Evolutionary conservation across 2,113 vertebrate species (phyloP).

Genomic region (Dicaeum eximium): DNA sequence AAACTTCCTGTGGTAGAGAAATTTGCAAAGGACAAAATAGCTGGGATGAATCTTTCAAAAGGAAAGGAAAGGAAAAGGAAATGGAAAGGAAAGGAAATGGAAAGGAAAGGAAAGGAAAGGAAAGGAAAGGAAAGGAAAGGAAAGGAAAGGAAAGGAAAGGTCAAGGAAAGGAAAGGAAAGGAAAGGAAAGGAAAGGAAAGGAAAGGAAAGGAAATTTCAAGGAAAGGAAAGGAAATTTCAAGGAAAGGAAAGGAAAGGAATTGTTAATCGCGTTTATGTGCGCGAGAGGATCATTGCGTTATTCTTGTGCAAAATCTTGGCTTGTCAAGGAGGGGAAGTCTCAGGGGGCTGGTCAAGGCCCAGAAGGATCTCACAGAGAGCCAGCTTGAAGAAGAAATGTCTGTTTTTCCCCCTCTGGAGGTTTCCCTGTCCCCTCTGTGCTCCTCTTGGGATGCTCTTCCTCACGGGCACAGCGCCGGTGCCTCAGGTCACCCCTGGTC

Average conservation of each 20-base stretch:
- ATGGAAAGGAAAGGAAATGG: too few species aligned
- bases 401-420: not conserved
- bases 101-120: too few species aligned
- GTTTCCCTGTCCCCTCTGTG: rapidly evolving
- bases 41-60: not conserved
- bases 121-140: too few species aligned
- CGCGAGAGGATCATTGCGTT: rapidly evolving
- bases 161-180: too few species aligned
- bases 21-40: not conserved
- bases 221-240: too few species aligned
- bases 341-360: not conserved
- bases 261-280: not conserved
- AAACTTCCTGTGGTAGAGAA: not conserved
- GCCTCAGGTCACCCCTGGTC: not conserved
- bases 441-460: not conserved
- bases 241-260: too few species aligned
- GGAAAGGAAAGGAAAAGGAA: too few species aligned
- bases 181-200: too few species aligned
- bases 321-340: not conserved
- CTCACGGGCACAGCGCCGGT: rapidly evolving
- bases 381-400: not conserved
- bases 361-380: not conserved
- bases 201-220: too few species aligned
- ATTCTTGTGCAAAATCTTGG: not conserved
- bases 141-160: too few species aligned